phyloP scores from a whole-genome alignment of 2,888 invertebrate genomes.

The Strigamia crassipes region DNA sequence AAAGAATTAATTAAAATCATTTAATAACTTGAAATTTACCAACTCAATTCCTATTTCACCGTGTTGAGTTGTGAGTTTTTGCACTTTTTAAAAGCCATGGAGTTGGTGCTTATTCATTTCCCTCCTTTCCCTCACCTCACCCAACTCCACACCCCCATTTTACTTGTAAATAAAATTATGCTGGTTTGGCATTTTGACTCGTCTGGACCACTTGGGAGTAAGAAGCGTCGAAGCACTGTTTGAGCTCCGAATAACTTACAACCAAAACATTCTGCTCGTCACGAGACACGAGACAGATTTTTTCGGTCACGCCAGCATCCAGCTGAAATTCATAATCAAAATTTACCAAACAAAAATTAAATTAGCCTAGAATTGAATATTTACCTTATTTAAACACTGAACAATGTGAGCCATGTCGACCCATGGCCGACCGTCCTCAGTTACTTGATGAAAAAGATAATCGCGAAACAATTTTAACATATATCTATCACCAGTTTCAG shows the following conservation, averaged over 20 bases:
- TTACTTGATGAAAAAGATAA: slow-evolving; percentile 94
- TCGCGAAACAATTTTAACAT: slow-evolving; percentile 97
- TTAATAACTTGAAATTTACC: neutral
- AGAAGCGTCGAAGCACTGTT: slow-evolving; percentile 90
- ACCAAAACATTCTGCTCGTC: slow-evolving; percentile 96
- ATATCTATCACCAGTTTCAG: slow-evolving; percentile 97
- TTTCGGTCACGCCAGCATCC: slow-evolving; percentile 78
- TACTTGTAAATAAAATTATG: neutral
- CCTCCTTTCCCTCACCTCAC: neutral
- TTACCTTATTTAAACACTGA: slow-evolving; percentile 84
- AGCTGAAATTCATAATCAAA: slow-evolving; percentile 58
- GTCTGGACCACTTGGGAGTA: slow-evolving; percentile 76
- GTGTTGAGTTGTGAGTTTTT: neutral
- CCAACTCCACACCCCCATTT: neutral
- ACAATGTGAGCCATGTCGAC: slow-evolving; percentile 94
- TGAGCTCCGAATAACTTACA: slow-evolving; percentile 92
- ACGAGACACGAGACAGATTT: slow-evolving; percentile 92
- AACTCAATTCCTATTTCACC: neutral
- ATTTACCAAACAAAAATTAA: neutral
- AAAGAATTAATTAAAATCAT: too few species aligned
- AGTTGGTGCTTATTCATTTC: too few species aligned
- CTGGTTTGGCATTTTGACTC: neutral
- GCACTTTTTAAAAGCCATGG: neutral
- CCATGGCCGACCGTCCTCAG: slow-evolving; percentile 91
- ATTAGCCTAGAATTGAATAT: neutral